Evolutionary conservation across 2,113 vertebrate genomes (phyloP).

Genomic region (Leptobrachium ailaonicum): DNA sequence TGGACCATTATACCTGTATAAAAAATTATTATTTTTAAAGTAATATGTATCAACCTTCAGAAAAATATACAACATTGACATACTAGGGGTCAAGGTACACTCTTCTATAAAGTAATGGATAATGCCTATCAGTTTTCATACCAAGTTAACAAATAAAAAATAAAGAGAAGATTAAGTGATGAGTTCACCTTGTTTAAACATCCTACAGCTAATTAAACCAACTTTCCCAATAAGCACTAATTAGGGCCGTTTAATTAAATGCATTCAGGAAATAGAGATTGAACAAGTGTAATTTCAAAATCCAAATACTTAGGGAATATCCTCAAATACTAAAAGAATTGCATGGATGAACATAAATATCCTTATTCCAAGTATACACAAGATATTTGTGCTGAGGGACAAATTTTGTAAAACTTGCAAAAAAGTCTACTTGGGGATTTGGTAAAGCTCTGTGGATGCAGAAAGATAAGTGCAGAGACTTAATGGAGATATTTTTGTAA

Average conservation of each 20-base stretch:
- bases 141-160: not conserved
- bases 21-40: no score
- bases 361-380: not conserved
- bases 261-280: not conserved
- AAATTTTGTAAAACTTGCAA: not conserved
- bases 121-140: not conserved
- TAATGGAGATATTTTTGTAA: no score
- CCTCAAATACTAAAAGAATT: not conserved
- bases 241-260: constrained; percentile 4
- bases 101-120: no score
- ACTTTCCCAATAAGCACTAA: constrained; percentile 1
- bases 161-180: not conserved
- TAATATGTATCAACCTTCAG: no score
- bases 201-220: not conserved
- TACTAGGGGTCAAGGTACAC: no score
- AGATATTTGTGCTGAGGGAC: not conserved
- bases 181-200: not conserved
- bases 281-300: not conserved
- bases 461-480: no score
- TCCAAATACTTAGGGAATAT: not conserved
- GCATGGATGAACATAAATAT: not conserved
- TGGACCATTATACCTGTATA: no score
- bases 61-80: no score
- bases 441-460: no score
- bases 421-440: no score